phyloP scores from a whole-genome alignment of 2,797 vertebrate species.

The Chaunax sp. region DNA sequence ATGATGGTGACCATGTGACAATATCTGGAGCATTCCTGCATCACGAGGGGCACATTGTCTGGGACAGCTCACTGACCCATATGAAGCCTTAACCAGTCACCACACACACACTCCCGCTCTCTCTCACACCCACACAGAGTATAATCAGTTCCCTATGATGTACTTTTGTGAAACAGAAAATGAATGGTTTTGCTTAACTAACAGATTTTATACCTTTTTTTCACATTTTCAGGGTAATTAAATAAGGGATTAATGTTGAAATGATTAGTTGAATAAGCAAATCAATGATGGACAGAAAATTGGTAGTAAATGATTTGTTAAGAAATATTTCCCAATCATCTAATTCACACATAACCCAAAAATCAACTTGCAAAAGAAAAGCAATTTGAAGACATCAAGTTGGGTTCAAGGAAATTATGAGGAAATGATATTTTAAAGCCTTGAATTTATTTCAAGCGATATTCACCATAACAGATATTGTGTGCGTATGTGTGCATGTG shows the following conservation, averaged over 20 bases:
- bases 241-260: not conserved
- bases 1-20: constrained; percentile 65
- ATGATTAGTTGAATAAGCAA: not conserved
- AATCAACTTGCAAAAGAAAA: not conserved
- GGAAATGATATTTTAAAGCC: not conserved
- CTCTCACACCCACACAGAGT: constrained; percentile 8
- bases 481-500: too few relatives aligned
- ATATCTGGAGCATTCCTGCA: constrained; percentile 66
- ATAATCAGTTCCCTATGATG: constrained; percentile 19
- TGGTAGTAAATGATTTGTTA: not conserved
- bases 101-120: constrained; percentile 11
- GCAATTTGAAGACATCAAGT: not conserved
- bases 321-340: not conserved
- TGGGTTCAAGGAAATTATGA: not conserved
- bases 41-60: constrained; percentile 61
- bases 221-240: not conserved
- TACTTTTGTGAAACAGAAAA: too few relatives aligned
- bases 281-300: not conserved
- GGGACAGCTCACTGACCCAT: constrained; percentile 62
- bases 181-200: too few relatives aligned
- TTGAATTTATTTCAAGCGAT: not conserved
- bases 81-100: constrained; percentile 62
- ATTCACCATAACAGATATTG: not conserved
- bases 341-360: not conserved
- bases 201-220: too few relatives aligned